These are phyloP conservation scores for Rattus rattus DNA, from an alignment of 2,113 vertebrate species.

Conservation along the genomic window DNA sequence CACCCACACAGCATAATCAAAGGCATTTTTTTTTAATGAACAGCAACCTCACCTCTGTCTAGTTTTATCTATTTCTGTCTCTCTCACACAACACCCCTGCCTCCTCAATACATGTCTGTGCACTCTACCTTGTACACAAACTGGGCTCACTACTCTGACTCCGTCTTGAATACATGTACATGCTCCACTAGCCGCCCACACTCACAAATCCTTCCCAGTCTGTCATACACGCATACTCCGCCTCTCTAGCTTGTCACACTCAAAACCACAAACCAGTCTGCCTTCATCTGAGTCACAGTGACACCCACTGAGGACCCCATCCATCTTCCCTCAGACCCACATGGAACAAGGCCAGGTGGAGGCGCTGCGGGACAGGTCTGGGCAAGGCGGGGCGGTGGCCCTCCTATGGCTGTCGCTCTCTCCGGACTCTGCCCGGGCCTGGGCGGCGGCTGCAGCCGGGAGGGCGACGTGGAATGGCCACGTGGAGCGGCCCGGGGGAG, in stretches of 20 bases:
- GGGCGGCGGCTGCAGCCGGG: constrained; percentile 67
- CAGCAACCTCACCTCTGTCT: background rate
- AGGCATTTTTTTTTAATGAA: background rate
- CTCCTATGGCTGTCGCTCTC: background rate
- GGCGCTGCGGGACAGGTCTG: background rate
- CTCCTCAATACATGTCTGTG: background rate
- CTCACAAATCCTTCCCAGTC: background rate
- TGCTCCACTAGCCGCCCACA: background rate
- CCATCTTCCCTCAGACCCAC: background rate
- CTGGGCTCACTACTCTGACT: background rate
- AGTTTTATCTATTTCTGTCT: background rate
- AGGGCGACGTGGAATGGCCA: constrained; percentile 80
- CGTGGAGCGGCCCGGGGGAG: constrained; percentile 77
- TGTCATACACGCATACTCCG: background rate
- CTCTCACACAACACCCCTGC: background rate
- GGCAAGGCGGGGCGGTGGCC: background rate
- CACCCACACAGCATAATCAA: background rate
- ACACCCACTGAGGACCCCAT: background rate
- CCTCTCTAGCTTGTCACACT: background rate
- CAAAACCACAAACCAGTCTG: background rate
- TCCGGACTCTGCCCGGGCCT: constrained; percentile 61
- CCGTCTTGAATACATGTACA: no score
- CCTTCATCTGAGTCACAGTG: background rate
- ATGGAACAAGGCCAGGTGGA: background rate
- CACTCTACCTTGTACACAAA: background rate